These are phyloP conservation scores for Pontoporia blainvillei DNA, from an alignment of 2,113 vertebrate genomes.

Conservation along the genomic window DNA sequence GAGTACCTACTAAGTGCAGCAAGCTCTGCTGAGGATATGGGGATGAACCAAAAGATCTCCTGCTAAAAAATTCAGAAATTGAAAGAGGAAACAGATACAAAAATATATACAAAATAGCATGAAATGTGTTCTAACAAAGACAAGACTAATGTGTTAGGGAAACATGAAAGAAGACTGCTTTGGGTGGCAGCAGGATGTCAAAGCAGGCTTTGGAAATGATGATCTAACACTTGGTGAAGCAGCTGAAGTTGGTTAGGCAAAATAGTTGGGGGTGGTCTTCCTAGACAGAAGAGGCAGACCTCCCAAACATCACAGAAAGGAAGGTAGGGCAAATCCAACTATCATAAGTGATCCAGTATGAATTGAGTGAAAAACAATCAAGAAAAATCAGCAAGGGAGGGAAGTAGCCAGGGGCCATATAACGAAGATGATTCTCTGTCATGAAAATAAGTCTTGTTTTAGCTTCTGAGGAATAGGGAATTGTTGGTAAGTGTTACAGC, in stretches of 20 bases:
- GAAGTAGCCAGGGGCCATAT: rapidly evolving
- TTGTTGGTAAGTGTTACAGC: background rate
- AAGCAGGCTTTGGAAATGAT: background rate
- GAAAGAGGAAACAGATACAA: background rate
- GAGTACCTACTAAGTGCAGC: background rate
- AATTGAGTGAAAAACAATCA: background rate
- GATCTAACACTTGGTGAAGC: no score
- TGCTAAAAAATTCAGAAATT: background rate
- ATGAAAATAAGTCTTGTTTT: background rate
- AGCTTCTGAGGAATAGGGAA: background rate
- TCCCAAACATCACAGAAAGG: background rate
- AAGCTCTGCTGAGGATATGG: background rate
- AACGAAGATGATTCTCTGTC: background rate
- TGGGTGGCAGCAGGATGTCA: background rate
- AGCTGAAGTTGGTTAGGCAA: background rate
- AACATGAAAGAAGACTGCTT: background rate
- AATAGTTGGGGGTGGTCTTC: rapidly evolving
- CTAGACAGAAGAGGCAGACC: rapidly evolving
- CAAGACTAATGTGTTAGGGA: background rate
- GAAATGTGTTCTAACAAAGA: background rate
- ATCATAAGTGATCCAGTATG: background rate
- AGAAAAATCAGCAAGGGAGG: background rate
- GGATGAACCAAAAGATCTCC: background rate
- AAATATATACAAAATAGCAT: background rate
- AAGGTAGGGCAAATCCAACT: background rate